These are phyloP conservation scores for Micoletzkya japonica DNA, from an alignment of 2,888 invertebrate genomes.

Conservation along the genomic window DNA sequence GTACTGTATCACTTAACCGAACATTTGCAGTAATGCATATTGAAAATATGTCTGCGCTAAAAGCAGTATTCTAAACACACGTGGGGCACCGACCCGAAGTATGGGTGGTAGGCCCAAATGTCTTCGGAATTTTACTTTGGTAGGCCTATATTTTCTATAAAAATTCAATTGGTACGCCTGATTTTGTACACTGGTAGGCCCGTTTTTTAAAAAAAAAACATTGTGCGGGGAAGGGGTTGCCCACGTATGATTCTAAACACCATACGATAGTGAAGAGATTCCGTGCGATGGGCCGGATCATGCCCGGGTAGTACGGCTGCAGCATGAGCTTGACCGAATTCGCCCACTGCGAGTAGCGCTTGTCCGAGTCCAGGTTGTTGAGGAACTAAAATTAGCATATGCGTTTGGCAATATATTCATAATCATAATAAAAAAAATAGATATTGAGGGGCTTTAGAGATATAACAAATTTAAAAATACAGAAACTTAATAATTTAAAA, in stretches of 20 bases:
- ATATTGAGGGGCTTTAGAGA: no score
- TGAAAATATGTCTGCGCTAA: no score
- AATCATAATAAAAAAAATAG: no score
- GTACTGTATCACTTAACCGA: neutral
- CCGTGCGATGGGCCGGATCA: slow-evolving; percentile 76
- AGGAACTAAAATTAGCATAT: slow-evolving; percentile 77
- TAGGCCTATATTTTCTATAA: neutral
- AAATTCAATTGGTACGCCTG: no score
- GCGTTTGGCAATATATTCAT: no score
- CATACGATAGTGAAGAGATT: slow-evolving; percentile 73
- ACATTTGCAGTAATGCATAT: neutral
- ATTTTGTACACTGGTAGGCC: no score
- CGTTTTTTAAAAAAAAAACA: neutral
- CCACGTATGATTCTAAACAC: neutral
- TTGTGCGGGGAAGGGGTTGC: neutral
- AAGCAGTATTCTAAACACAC: no score
- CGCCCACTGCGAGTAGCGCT: slow-evolving; percentile 80
- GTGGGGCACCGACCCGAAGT: no score
- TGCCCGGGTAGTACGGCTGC: slow-evolving; percentile 95
- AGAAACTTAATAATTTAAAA: neutral
- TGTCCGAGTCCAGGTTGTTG: slow-evolving; percentile 90
- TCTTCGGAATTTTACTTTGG: neutral
- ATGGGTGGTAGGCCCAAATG: no score
- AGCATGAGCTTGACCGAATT: slow-evolving; percentile 84
- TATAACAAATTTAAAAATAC: neutral